Evolutionary conservation across 2,797 vertebrate species (phyloP).

Genomic region (Clarias pachynema): DNA sequence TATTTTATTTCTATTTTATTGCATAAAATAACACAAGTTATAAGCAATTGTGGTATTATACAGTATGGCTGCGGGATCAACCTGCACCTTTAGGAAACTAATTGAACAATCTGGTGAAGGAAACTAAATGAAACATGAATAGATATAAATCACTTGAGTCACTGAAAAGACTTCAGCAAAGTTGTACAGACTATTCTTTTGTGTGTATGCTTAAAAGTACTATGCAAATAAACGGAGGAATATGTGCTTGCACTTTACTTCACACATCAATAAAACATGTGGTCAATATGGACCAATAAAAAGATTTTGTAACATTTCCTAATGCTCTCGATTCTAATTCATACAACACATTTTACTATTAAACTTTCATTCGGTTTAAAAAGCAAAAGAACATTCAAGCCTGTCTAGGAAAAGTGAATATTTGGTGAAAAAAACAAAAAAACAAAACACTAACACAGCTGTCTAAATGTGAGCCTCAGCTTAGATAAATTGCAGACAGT

Average conservation of each 20-base stretch:
- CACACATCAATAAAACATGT: not conserved
- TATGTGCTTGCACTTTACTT: not conserved
- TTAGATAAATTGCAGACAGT: constrained; percentile 33
- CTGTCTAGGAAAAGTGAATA: not conserved
- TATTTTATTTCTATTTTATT: no score
- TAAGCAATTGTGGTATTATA: no score
- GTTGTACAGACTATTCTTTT: not conserved
- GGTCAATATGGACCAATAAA: not conserved
- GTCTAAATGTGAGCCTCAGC: constrained; percentile 20
- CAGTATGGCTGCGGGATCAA: not conserved
- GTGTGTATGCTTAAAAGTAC: not conserved
- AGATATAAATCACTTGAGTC: not conserved
- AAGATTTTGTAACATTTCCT: not conserved
- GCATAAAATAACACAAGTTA: not conserved
- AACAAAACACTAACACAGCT: not conserved
- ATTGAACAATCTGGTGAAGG: not conserved
- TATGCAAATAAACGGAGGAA: not conserved
- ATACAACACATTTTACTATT: no score
- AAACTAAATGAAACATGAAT: not conserved
- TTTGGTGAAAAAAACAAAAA: not conserved
- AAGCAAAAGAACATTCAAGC: not conserved
- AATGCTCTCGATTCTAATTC: not conserved
- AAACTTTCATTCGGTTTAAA: not conserved
- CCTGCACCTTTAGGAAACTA: not conserved
- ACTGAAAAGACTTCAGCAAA: not conserved